phyloP scores from a whole-genome alignment of 2,113 vertebrate genomes.

The Heterotis niloticus region DNA sequence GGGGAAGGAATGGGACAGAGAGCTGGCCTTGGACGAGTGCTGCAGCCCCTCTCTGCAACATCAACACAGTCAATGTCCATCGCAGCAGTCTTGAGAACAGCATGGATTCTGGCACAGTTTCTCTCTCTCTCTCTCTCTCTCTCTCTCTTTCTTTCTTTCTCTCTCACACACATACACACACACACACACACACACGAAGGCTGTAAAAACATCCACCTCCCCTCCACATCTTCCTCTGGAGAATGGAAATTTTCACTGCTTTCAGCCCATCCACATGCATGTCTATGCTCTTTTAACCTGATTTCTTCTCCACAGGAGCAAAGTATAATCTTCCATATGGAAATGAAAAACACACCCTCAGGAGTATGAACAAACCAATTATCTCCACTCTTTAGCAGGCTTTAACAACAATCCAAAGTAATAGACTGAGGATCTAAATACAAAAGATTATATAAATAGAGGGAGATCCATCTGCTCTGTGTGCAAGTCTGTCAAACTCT shows the following conservation, averaged over 20 bases:
- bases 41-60: background rate
- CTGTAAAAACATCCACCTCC: background rate
- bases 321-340: conserved; percentile 14
- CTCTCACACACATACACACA: background rate
- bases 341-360: conserved; percentile 18
- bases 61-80: background rate
- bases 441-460: conserved; percentile 26
- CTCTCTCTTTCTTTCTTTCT: background rate
- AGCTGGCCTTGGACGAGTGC: background rate
- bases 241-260: background rate
- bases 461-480: conserved; percentile 30
- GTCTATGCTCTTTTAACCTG: conserved; percentile 3
- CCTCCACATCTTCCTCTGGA: background rate
- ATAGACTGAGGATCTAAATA: conserved; percentile 26
- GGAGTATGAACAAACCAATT: conserved; percentile 21
- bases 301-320: background rate
- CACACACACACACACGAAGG: background rate
- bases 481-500: conserved; percentile 28
- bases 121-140: background rate
- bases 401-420: conserved; percentile 25
- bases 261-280: background rate
- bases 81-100: background rate
- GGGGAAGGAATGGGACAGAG: conserved; percentile 1
- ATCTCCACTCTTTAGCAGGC: conserved; percentile 6
- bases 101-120: background rate